Evolutionary conservation across 2,113 vertebrate species (phyloP).

Genomic region (Melanostigma gelatinosum): DNA sequence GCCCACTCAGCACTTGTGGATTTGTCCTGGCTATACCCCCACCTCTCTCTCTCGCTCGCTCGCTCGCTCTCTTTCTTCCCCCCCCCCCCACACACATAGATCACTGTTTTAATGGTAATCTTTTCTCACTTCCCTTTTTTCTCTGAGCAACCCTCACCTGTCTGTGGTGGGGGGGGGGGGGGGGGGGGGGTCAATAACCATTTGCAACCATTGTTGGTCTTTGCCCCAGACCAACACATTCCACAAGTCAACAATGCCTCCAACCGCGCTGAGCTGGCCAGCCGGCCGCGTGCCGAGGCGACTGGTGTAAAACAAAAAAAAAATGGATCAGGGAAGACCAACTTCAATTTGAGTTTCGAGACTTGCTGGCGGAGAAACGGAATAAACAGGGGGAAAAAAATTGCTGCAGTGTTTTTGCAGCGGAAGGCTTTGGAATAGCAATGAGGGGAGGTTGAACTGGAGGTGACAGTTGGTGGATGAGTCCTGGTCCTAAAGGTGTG

Average conservation of each 20-base stretch:
- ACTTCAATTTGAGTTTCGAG: constrained; percentile 29
- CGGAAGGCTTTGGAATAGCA: constrained; percentile 63
- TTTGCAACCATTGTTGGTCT: too few relatives aligned
- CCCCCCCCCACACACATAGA: neutral
- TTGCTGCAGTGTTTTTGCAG: constrained; percentile 66
- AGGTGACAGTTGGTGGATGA: constrained; percentile 68
- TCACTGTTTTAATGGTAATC: constrained; percentile 35
- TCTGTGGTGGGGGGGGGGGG: constrained; percentile 56
- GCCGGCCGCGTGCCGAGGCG: constrained; percentile 52
- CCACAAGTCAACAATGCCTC: constrained; percentile 81
- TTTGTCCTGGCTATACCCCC: constrained; percentile 64
- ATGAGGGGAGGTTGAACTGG: constrained; percentile 55
- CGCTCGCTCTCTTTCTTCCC: constrained; percentile 13
- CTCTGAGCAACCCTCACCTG: constrained; percentile 71
- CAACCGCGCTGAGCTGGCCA: constrained; percentile 64
- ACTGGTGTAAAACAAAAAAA: constrained; percentile 56
- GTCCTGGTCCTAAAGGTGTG: constrained; percentile 68
- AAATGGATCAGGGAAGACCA: constrained; percentile 34
- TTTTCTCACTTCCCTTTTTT: constrained; percentile 29
- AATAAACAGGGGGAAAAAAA: constrained; percentile 38
- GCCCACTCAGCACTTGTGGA: constrained; percentile 85
- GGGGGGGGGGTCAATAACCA: constrained; percentile 70
- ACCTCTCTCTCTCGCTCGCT: neutral
- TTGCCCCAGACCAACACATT: constrained; percentile 80
- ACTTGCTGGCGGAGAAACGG: constrained; percentile 29